These are phyloP conservation scores for Ormyrus thymus DNA, from an alignment of 2,888 invertebrate genomes.

Conservation along the genomic window DNA sequence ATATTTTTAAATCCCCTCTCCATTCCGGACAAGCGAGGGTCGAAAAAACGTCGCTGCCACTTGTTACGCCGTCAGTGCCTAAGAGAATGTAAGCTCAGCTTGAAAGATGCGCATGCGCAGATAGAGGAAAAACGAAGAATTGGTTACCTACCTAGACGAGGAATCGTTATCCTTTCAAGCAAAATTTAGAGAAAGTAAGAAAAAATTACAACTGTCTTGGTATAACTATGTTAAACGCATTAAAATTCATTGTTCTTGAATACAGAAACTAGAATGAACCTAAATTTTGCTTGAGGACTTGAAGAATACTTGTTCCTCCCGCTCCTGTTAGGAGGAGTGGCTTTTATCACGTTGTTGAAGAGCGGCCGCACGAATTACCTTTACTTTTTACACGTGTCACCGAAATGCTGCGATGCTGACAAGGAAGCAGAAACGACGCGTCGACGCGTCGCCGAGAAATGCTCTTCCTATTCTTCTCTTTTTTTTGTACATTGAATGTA, in stretches of 20 bases:
- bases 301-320: conserved; percentile 25
- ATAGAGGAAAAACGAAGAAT: conserved; percentile 40
- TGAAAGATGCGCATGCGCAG: background rate
- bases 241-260: conserved; percentile 42
- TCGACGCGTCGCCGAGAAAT: conserved; percentile 9
- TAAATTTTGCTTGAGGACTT: background rate
- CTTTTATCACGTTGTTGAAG: too few species aligned
- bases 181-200: too few species aligned
- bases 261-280: background rate
- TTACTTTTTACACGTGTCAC: too few species aligned
- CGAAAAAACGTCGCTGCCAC: background rate
- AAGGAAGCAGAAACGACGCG: background rate
- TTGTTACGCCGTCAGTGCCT: background rate
- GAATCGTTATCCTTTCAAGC: too few species aligned
- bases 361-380: too few species aligned
- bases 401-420: too few species aligned
- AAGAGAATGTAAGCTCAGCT: background rate
- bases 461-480: conserved; percentile 28
- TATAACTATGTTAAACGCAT: too few species aligned
- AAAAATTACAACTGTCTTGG: background rate
- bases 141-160: too few species aligned
- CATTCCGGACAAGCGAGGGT: background rate
- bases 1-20: conserved; percentile 13
- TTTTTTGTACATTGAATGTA: conserved; percentile 48
- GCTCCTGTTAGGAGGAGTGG: conserved; percentile 41